A percentile compares a stretch with the other conserved stretches of the same genome.
These are phyloP conservation scores for Arctia plantaginis DNA, from an alignment of 2,888 invertebrate genomes.

Conservation along the genomic window DNA sequence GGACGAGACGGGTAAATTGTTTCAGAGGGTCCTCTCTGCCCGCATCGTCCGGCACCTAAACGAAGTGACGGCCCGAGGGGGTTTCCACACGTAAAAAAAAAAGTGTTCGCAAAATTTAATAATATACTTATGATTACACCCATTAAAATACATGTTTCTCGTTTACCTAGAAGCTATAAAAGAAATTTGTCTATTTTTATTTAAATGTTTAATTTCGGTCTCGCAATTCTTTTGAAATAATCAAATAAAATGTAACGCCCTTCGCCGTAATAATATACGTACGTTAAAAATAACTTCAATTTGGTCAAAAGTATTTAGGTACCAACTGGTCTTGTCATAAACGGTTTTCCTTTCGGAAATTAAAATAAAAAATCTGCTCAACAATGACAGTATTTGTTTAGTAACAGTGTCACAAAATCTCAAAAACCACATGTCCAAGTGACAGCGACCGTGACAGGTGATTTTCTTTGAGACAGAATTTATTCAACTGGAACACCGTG, in stretches of 20 bases:
- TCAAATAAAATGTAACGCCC: not conserved
- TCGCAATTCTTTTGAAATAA: not conserved
- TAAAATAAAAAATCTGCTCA: not conserved
- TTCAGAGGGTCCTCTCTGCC: no score
- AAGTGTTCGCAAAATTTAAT: not conserved
- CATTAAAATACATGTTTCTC: conserved; percentile 1
- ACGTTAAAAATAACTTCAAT: not conserved
- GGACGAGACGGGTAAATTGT: no score
- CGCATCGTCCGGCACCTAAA: no score
- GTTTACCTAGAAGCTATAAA: not conserved
- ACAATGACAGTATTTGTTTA: not conserved
- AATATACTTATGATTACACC: not conserved
- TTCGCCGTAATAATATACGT: not conserved
- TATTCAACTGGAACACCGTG: not conserved
- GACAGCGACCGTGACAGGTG: not conserved
- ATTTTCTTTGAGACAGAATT: not conserved
- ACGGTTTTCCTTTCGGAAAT: not conserved
- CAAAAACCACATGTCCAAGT: not conserved
- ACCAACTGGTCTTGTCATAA: no score
- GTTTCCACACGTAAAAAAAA: no score
- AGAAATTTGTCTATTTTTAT: not conserved
- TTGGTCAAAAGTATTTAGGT: not conserved
- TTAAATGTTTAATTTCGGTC: not conserved
- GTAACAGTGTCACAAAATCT: not conserved
- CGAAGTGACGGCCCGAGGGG: no score